phyloP scores from a whole-genome alignment of 2,113 vertebrate genomes.

The Casuarius casuarius region DNA sequence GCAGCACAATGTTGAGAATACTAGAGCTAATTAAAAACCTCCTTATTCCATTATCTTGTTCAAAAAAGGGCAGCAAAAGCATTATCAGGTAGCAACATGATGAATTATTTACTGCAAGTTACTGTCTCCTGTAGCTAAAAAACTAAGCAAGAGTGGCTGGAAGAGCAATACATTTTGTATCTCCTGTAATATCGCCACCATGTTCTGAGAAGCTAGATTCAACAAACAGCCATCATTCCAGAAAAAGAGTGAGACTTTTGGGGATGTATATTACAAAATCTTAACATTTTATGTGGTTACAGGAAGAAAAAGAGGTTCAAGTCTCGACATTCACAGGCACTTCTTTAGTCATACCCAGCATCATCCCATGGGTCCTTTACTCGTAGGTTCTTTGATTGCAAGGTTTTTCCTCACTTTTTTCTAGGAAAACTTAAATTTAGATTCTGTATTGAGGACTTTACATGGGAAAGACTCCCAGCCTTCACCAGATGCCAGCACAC shows the following conservation, averaged over 20 bases:
- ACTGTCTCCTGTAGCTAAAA: neutral
- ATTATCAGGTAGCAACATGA: slow-evolving; percentile 14
- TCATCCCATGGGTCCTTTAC: neutral
- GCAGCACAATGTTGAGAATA: neutral
- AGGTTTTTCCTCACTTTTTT: neutral
- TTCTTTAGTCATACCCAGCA: neutral
- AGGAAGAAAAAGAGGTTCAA: neutral
- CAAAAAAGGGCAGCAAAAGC: neutral
- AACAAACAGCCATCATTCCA: neutral
- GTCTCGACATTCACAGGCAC: neutral
- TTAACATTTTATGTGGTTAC: neutral
- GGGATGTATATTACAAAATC: neutral
- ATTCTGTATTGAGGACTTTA: neutral
- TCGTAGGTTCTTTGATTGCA: neutral
- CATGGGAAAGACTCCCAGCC: neutral
- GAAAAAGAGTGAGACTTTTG: neutral
- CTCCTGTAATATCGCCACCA: neutral
- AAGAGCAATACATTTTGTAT: neutral
- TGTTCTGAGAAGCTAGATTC: neutral
- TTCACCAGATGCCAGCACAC: neutral
- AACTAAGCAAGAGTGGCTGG: neutral
- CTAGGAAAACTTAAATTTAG: neutral
- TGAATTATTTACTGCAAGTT: slow-evolving; percentile 50
- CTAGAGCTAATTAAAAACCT: neutral
- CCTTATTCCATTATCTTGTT: neutral